Evolutionary conservation across 1,140 invertebrate genomes (phyloP).

Genomic region (Nebria ingens): DNA sequence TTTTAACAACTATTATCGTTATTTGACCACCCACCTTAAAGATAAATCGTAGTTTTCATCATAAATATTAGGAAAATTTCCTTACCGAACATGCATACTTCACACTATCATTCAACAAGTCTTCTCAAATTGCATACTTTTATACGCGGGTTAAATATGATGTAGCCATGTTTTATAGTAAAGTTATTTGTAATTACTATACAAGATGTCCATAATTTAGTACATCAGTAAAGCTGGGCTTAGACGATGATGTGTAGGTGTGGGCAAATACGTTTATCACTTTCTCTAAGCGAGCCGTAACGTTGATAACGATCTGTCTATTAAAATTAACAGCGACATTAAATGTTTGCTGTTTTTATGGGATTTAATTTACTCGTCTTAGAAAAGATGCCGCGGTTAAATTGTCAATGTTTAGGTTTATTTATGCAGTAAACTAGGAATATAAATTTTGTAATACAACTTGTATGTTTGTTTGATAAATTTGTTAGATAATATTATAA

Average conservation of each 20-base stretch:
- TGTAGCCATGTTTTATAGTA: neutral
- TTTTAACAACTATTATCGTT: no score
- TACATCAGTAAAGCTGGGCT: neutral
- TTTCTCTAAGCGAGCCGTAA: neutral
- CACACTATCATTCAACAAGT: no score
- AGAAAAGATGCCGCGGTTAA: no score
- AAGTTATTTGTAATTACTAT: neutral
- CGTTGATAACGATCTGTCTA: neutral
- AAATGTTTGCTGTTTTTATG: neutral
- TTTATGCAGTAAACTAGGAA: neutral
- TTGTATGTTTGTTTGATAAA: no score
- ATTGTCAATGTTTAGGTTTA: neutral
- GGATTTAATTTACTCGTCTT: neutral
- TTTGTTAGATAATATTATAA: no score
- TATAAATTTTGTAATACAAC: neutral
- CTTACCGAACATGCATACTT: no score
- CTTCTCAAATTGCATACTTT: neutral
- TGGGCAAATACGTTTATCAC: neutral
- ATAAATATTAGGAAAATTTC: no score
- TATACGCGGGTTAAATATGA: neutral
- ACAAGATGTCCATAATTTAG: no score
- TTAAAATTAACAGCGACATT: neutral
- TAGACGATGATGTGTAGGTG: neutral
- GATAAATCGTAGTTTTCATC: no score
- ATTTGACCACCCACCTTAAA: no score